Evolutionary conservation across 2,797 vertebrate genomes (phyloP).

Genomic region (Acanthornis magna): DNA sequence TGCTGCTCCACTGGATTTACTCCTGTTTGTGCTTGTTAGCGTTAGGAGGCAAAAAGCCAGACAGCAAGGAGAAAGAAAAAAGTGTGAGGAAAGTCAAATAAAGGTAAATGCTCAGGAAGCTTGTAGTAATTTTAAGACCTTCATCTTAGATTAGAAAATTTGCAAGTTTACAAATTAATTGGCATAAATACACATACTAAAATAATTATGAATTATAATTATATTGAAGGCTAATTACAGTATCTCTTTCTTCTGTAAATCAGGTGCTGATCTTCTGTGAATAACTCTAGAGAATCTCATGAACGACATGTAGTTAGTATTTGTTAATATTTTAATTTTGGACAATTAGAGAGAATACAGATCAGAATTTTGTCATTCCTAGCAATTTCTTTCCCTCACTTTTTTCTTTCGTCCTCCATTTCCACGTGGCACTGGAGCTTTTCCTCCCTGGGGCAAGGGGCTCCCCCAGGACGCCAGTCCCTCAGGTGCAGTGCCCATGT

Average conservation of each 20-base stretch:
- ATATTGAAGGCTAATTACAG: not conserved
- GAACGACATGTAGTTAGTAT: not conserved
- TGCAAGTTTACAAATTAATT: not conserved
- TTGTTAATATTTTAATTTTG: not conserved
- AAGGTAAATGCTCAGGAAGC: not conserved
- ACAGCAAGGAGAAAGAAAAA: not conserved
- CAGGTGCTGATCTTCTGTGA: not conserved
- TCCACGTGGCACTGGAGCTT: not conserved
- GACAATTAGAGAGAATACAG: not conserved
- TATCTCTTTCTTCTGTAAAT: not conserved
- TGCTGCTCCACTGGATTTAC: slow-evolving; percentile 17
- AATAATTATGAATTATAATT: not conserved
- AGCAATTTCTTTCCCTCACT: not conserved
- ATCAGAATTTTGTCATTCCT: not conserved
- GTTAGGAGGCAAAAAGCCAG: not conserved
- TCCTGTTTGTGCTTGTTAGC: slow-evolving; percentile 18
- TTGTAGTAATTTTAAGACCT: not conserved
- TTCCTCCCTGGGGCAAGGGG: not conserved
- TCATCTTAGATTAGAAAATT: not conserved
- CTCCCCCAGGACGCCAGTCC: not conserved
- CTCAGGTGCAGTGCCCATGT: fast-evolving
- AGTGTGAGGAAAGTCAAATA: not conserved
- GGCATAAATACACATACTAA: not conserved
- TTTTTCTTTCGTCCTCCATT: not conserved
- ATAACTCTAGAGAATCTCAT: not conserved